Conservation (phyloP, 2,797 vertebrate genomes). For the Paratrypauchen microcephalus region DNA sequence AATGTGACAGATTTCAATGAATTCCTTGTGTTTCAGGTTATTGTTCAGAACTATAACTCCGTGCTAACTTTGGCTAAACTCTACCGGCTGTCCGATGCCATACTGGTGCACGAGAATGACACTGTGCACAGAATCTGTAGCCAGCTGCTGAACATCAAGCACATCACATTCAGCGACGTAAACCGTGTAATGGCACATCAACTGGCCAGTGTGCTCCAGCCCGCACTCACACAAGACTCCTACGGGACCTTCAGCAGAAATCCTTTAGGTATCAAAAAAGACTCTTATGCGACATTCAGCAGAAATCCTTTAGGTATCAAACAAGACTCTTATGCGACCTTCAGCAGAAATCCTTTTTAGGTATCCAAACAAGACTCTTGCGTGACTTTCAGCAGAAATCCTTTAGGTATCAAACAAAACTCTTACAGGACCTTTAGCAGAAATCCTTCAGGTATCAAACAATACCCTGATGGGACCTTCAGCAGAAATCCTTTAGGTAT, state of each 20-base stretch:
- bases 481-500: constrained; percentile 84
- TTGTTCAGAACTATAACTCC: constrained; percentile 97
- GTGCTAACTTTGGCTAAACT: constrained; percentile 90
- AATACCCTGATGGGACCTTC: constrained; percentile 66
- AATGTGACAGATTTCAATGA: neutral
- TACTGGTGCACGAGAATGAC: constrained; percentile 95
- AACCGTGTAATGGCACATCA: constrained; percentile 94
- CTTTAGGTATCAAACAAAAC: constrained; percentile 76
- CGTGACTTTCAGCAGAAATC: constrained; percentile 82
- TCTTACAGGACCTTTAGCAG: constrained; percentile 76
- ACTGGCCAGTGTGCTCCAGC: constrained; percentile 90
- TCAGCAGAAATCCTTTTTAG: constrained; percentile 87
- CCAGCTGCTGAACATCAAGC: constrained; percentile 88
- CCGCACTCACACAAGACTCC: constrained; percentile 71
- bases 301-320: constrained; percentile 81
- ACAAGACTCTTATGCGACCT: constrained; percentile 54
- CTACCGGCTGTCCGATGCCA: constrained; percentile 89
- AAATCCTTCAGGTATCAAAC: constrained; percentile 85
- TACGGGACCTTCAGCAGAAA: constrained; percentile 80
- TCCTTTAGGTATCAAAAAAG: constrained; percentile 81
- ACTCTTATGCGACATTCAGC: constrained; percentile 74
- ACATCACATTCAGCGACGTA: constrained; percentile 89
- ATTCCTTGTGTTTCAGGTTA: constrained; percentile 81
- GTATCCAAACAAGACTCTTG: constrained; percentile 72
- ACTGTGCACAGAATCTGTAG: constrained; percentile 88